phyloP scores from a whole-genome alignment of 1,140 invertebrate genomes.

The Atta texana region DNA sequence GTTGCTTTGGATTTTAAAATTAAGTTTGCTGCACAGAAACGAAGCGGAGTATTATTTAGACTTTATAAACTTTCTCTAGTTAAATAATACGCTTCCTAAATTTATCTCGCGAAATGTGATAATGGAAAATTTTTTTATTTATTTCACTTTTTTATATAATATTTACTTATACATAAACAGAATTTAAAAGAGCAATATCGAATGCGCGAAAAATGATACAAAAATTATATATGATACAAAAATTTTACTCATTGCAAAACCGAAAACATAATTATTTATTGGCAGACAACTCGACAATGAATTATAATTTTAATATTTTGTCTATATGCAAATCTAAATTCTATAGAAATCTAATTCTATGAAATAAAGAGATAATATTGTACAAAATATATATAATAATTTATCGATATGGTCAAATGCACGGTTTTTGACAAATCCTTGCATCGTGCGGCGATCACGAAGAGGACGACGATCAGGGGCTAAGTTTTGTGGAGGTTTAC shows the following conservation, averaged over 20 bases:
- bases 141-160: neutral
- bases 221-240: conserved; percentile 5
- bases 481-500: conserved; percentile 62
- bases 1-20: conserved; percentile 23
- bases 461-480: conserved; percentile 43
- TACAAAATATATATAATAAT: conserved; percentile 45
- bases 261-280: neutral
- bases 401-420: conserved; percentile 56
- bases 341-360: too few relatives aligned
- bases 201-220: neutral
- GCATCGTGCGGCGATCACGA: conserved; percentile 64
- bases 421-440: conserved; percentile 58
- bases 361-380: conserved; percentile 3
- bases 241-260: neutral
- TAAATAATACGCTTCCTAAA: neutral
- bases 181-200: neutral
- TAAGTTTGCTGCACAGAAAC: neutral
- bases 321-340: neutral
- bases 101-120: neutral
- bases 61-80: neutral
- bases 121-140: neutral
- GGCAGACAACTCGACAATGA: neutral
- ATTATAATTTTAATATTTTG: neutral
- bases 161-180: neutral
- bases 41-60: neutral